These are phyloP conservation scores for Harpalus rubripes DNA, from an alignment of 2,888 invertebrate genomes.

Conservation along the genomic window DNA sequence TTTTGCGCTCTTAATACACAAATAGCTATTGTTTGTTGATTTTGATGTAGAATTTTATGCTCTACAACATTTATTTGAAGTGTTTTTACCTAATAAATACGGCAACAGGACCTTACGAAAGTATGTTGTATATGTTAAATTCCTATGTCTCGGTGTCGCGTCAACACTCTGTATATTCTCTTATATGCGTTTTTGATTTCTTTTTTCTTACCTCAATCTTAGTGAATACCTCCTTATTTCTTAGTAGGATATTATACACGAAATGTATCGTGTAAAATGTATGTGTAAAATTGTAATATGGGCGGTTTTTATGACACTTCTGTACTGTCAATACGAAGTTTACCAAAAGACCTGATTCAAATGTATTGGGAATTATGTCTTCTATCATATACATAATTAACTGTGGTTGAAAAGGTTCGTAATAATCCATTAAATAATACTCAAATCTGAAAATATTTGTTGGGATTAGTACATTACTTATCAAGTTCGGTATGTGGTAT, in stretches of 20 bases:
- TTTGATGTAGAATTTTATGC: too few relatives aligned
- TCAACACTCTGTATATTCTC: too few relatives aligned
- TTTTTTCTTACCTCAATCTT: constrained; percentile 76
- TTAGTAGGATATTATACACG: constrained; percentile 79
- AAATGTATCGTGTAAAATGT: constrained; percentile 83
- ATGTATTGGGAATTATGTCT: constrained; percentile 77
- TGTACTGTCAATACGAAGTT: constrained; percentile 79
- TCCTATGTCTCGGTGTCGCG: too few relatives aligned
- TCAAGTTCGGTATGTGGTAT: too few relatives aligned
- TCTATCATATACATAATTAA: constrained; percentile 79
- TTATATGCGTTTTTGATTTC: neutral
- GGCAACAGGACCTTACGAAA: too few relatives aligned
- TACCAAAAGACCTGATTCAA: constrained; percentile 76
- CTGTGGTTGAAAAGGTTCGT: constrained; percentile 78
- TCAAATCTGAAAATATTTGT: constrained; percentile 76
- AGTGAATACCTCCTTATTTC: constrained; percentile 78
- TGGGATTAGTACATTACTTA: too few relatives aligned
- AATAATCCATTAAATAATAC: constrained; percentile 80
- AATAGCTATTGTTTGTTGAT: too few relatives aligned
- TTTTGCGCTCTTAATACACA: too few relatives aligned
- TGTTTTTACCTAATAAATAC: too few relatives aligned
- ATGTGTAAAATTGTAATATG: constrained; percentile 83
- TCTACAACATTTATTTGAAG: too few relatives aligned
- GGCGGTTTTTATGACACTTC: constrained; percentile 79
- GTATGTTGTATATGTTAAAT: too few relatives aligned